These are phyloP conservation scores for Oenanthe melanoleuca DNA, from an alignment of 2,113 vertebrate genomes.

Conservation along the genomic window DNA sequence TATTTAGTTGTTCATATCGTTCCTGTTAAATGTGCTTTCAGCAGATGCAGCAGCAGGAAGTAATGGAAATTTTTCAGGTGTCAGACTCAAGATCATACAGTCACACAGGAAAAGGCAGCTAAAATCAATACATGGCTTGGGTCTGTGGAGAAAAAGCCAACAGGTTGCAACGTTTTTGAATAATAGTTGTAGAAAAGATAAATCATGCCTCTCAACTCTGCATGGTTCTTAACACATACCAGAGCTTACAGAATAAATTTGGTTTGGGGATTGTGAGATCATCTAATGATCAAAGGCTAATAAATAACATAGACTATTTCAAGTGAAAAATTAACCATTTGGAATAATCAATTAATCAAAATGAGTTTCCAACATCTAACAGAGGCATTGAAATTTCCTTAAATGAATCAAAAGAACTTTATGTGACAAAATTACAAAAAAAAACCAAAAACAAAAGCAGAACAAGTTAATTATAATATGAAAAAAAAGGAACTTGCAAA, in stretches of 20 bases:
- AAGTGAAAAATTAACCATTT: not conserved
- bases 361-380: not conserved
- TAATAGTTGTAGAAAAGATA: not conserved
- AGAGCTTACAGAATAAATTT: not conserved
- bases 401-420: not conserved
- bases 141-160: not conserved
- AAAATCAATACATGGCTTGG: not conserved
- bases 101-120: not conserved
- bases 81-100: not conserved
- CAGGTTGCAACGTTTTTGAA: not conserved
- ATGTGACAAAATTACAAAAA: accelerated
- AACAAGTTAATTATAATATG: not conserved
- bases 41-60: not conserved
- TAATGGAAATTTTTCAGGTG: not conserved
- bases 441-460: not conserved
- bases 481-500: not conserved
- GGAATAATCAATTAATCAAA: not conserved
- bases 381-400: not conserved
- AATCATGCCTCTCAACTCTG: not conserved
- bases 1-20: not conserved
- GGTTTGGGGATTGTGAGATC: not conserved
- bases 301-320: not conserved
- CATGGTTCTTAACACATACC: not conserved
- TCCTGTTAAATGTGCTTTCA: not conserved
- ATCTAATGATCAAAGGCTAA: not conserved